A percentile compares a stretch with the other conserved stretches of the same genome.
phyloP scores from a whole-genome alignment of 2,888 invertebrate genomes.

The Erebia palarica region DNA sequence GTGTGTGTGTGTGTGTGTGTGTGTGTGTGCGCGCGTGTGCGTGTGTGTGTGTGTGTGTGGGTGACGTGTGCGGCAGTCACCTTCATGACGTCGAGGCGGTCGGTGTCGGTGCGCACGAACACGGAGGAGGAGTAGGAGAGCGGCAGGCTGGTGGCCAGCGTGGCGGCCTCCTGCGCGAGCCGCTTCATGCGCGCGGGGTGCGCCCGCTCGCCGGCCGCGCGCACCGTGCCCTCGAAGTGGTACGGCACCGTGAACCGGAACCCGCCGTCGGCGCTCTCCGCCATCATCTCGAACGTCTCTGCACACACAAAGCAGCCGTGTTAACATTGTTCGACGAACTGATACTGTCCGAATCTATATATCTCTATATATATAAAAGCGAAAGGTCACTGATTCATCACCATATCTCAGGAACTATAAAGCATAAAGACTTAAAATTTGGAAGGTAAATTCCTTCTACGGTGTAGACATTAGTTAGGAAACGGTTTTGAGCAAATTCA shows the following conservation, averaged over 20 bases:
- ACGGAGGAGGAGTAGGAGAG: constrained; percentile 96
- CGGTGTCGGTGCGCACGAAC: constrained; percentile 97
- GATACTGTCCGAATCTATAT: too few species aligned
- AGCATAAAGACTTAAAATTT: too few species aligned
- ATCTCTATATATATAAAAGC: too few species aligned
- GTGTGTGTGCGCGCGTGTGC: too few species aligned
- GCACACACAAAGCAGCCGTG: constrained; percentile 30
- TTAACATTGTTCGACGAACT: too few species aligned
- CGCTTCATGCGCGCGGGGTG: constrained; percentile 94
- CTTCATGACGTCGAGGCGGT: constrained; percentile 97
- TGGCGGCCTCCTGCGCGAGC: constrained; percentile 97
- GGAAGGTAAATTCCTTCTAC: too few species aligned
- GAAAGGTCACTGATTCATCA: too few species aligned
- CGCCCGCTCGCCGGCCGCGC: constrained; percentile 92
- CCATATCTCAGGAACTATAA: too few species aligned
- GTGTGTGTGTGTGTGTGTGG: constrained; percentile 81
- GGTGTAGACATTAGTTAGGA: too few species aligned
- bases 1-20: too few species aligned
- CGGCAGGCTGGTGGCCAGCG: constrained; percentile 94
- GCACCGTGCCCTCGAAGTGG: constrained; percentile 94
- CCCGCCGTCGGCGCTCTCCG: constrained; percentile 87
- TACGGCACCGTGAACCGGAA: constrained; percentile 93
- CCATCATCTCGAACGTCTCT: constrained; percentile 97
- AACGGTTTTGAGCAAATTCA: too few species aligned
- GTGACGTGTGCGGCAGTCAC: constrained; percentile 84